phyloP scores from a whole-genome alignment of 2,797 vertebrate genomes.

The Pseudochirops corinnae region DNA sequence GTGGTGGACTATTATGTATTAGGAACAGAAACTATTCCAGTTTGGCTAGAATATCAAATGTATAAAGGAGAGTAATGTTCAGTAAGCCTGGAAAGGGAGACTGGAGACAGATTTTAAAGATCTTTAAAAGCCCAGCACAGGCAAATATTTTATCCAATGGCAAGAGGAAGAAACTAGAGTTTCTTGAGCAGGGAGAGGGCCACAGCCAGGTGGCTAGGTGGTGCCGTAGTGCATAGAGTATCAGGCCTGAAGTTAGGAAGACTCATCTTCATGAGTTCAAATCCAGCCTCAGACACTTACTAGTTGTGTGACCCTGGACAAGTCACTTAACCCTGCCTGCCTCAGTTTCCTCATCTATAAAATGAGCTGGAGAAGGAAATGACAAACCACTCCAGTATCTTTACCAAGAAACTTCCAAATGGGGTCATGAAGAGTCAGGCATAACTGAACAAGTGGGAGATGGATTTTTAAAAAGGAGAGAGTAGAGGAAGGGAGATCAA shows the following conservation, averaged over 20 bases:
- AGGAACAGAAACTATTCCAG: not conserved
- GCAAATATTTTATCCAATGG: not conserved
- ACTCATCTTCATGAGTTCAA: not conserved
- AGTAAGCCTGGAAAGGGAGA: not conserved
- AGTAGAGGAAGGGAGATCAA: not conserved
- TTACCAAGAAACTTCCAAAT: not conserved
- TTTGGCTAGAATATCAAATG: not conserved
- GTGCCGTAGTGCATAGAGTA: too few relatives aligned
- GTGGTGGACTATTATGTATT: not conserved
- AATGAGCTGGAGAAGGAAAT: not conserved
- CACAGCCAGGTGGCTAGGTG: too few relatives aligned
- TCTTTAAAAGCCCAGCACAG: not conserved
- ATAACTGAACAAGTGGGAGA: not conserved
- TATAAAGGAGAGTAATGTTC: not conserved
- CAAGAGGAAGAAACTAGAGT: too few relatives aligned
- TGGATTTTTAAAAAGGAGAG: not conserved
- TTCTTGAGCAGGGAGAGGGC: too few relatives aligned
- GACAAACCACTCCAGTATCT: not conserved
- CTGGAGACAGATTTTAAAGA: not conserved
- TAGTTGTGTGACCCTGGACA: not conserved
- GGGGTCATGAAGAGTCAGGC: not conserved
- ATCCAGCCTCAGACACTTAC: not conserved
- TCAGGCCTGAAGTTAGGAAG: not conserved
- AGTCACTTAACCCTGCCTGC: not conserved
- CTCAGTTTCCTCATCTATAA: not conserved